phyloP scores from a whole-genome alignment of 1,140 invertebrate species.

The Zaprionus vittiger region DNA sequence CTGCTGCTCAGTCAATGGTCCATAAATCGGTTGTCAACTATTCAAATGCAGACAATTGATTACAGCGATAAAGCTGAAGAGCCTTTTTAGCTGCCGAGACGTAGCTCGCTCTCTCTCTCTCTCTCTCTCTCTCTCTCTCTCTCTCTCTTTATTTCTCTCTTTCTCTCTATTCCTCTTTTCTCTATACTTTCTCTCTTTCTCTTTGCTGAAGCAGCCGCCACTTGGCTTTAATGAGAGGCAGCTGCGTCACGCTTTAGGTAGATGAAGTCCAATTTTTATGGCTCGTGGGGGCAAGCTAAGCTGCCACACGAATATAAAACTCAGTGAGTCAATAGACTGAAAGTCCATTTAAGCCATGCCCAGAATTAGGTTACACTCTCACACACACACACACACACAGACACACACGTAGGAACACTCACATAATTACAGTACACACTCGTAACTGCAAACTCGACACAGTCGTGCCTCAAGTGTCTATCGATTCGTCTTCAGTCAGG shows the following conservation, averaged over 20 bases:
- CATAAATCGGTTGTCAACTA: slow-evolving; percentile 83
- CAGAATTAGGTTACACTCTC: slow-evolving; percentile 69
- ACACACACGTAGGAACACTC: background rate
- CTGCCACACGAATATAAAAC: slow-evolving; percentile 47
- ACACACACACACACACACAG: slow-evolving; percentile 22
- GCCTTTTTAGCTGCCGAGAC: slow-evolving; percentile 59
- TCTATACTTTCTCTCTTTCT: background rate
- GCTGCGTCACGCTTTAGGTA: slow-evolving; percentile 59
- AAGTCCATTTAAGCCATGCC: slow-evolving; percentile 73
- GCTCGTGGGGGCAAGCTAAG: slow-evolving; percentile 24
- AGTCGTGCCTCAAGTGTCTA: slow-evolving; percentile 53
- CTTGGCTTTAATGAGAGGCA: slow-evolving; percentile 69
- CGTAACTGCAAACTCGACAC: slow-evolving; percentile 63
- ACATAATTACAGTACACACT: slow-evolving; percentile 57
- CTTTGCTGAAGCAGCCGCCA: slow-evolving; percentile 7
- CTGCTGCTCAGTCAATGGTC: slow-evolving; percentile 74
- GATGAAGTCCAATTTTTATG: slow-evolving; percentile 44
- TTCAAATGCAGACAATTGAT: slow-evolving; percentile 83
- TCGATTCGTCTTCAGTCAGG: slow-evolving; percentile 51
- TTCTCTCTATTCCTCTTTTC: background rate
- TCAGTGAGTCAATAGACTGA: slow-evolving; percentile 74
- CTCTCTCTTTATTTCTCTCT: too few relatives aligned
- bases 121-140: background rate
- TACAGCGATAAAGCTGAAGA: slow-evolving; percentile 82
- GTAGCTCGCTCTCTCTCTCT: background rate